Evolutionary conservation across 2,888 invertebrate genomes (phyloP).

Genomic region (Heliconius charithonia): DNA sequence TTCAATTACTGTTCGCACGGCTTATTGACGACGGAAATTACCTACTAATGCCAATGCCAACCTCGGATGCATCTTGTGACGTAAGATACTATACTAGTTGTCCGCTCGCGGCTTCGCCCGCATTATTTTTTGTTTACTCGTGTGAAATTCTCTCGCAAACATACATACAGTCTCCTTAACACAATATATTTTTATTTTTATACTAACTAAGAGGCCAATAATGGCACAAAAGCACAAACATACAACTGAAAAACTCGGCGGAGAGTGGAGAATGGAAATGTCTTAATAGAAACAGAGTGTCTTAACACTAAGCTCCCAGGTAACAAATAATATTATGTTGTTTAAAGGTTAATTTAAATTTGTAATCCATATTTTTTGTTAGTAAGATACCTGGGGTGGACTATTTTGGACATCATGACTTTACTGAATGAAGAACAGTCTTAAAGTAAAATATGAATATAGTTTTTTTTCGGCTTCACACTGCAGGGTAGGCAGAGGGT

Average conservation of each 20-base stretch:
- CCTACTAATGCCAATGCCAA: slow-evolving; percentile 30
- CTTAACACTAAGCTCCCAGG: neutral
- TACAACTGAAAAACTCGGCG: neutral
- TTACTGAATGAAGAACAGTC: too few species aligned
- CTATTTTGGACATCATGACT: too few species aligned
- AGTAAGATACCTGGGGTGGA: too few species aligned
- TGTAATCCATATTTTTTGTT: too few species aligned
- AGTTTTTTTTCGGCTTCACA: too few species aligned
- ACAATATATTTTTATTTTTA: too few species aligned
- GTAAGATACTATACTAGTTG: neutral
- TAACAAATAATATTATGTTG: too few species aligned
- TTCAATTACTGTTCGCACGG: slow-evolving; percentile 24
- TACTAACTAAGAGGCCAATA: neutral
- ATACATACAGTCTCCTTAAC: neutral
- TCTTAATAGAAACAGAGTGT: neutral
- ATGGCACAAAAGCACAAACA: neutral
- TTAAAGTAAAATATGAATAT: too few species aligned
- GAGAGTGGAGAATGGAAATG: neutral
- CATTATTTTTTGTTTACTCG: neutral
- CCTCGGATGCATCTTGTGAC: slow-evolving; percentile 26
- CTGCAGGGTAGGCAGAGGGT: too few species aligned
- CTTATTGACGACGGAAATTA: slow-evolving; percentile 30
- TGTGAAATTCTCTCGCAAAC: neutral
- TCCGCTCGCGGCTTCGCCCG: neutral
- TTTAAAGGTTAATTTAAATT: too few species aligned